Evolutionary conservation across 2,888 invertebrate genomes (phyloP), one percentile per base, ranked within the genome.

Genomic region (Tetragonisca angustula): DNA sequence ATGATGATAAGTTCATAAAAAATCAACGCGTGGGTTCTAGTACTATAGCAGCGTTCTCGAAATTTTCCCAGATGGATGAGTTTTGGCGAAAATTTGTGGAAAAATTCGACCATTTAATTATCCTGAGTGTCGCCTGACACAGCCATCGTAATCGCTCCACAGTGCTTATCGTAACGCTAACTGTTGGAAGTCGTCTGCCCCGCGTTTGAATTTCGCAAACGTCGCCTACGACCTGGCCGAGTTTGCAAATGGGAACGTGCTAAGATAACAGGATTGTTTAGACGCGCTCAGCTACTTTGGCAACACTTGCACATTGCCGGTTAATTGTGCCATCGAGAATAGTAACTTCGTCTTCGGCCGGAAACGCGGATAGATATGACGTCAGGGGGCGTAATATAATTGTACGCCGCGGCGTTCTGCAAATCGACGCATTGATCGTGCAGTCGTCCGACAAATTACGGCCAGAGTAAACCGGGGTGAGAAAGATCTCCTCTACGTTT

Each of bases 191-290:
- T 15, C 17, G 17, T 21, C 76, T 72, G 76, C 75, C 81, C 85
- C 27, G 52, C 56, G 65, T 78, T 83, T 75, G 84, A 88, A 87
- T 80, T 87, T 87, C 88, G 79, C 77, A 27, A 43, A 81, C 88
- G 86, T 86, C 75, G 76, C 77, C 79, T 68, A 79, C 81, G 79
- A 86, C 84, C 81, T 88, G 87, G 88, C 81, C 87, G 88, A 88
- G 87, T 88, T 87, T 76, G 81, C 81, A 85, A 43, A 85, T 59
- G 76, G 80, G 84, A 84, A 74, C 87, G 86, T 64, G 68, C 75
- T 72, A 79, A 88, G 87, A 88, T 88, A 88, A 88, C 83, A 83
- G 88, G 87, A 87, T 85, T 85, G 87, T 88, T 85, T 83, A 83
- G 88, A 83, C 88, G 77, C 78, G 81, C 80, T 43, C 43, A 68